A percentile compares a stretch with the other conserved stretches of the same genome.
phyloP scores from a whole-genome alignment of 2,797 vertebrate genomes.

The Coluber constrictor region DNA sequence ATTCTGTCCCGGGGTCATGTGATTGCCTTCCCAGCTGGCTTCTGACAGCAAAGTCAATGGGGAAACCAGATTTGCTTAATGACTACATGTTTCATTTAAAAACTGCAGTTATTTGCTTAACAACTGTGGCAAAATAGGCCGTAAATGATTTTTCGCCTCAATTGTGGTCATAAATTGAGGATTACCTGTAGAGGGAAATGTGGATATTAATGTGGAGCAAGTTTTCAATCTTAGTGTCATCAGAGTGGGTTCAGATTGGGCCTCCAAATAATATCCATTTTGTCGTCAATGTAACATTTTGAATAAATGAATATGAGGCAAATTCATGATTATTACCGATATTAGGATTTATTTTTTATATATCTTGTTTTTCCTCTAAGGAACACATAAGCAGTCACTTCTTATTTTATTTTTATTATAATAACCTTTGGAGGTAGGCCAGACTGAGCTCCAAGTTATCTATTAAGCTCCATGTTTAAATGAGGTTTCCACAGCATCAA shows the following conservation, averaged over 20 bases:
- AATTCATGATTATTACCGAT: not conserved
- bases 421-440: not conserved
- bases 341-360: not conserved
- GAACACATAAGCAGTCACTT: not conserved
- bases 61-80: not conserved
- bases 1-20: not conserved
- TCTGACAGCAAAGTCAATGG: not conserved
- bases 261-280: too few species aligned
- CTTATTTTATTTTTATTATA: not conserved
- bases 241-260: not conserved
- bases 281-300: not conserved
- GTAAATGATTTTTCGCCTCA: not conserved
- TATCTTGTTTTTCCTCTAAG: not conserved
- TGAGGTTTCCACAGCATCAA: not conserved
- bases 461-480: not conserved
- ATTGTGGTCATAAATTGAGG: not conserved
- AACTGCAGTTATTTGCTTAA: not conserved
- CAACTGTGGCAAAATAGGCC: not conserved
- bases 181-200: not conserved
- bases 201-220: not conserved
- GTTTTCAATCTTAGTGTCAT: not conserved
- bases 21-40: not conserved
- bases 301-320: not conserved
- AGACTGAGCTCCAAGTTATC: not conserved
- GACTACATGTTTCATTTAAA: not conserved